Conservation (phyloP, 2,888 invertebrate genomes). For the Caenorhabditis becei region DNA sequence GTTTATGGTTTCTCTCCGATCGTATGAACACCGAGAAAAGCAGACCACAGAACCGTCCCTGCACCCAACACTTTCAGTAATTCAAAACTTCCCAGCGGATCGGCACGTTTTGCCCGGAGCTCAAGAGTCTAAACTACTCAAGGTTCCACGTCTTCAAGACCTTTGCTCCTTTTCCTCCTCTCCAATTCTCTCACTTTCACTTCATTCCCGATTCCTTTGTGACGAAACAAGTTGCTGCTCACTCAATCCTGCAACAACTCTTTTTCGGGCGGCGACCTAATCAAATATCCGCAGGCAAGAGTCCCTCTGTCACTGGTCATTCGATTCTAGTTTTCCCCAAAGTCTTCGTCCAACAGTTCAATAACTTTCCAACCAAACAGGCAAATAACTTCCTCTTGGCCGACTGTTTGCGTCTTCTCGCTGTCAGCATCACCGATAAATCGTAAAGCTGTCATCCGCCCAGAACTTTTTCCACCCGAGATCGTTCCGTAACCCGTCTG, state of each 20-base stretch:
- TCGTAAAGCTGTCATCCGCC: conserved; percentile 52
- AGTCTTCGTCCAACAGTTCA: background rate
- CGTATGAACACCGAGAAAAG: too few relatives aligned
- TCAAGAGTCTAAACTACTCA: too few relatives aligned
- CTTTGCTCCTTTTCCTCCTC: conserved; percentile 14
- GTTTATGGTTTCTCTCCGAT: too few relatives aligned
- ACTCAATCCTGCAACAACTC: conserved; percentile 45
- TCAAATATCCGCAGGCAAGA: conserved; percentile 43
- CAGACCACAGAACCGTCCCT: too few relatives aligned
- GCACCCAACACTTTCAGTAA: too few relatives aligned
- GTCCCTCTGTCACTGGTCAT: background rate
- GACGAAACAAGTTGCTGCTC: conserved; percentile 33
- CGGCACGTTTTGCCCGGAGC: too few relatives aligned
- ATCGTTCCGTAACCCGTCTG: conserved; percentile 29
- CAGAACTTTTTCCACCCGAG: conserved; percentile 45
- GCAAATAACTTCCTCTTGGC: conserved; percentile 25
- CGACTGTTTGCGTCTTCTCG: conserved; percentile 31
- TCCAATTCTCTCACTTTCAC: too few relatives aligned
- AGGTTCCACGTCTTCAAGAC: too few relatives aligned
- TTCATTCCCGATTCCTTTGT: conserved; percentile 44
- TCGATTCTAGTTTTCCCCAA: background rate
- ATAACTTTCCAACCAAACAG: conserved; percentile 29
- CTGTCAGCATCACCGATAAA: conserved; percentile 47
- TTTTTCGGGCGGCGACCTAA: conserved; percentile 13
- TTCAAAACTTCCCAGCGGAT: too few relatives aligned